Evolutionary conservation across 2,797 vertebrate species (phyloP), one percentile per base, ranked within the genome.

Genomic region (Pyrocephalus nanus): DNA sequence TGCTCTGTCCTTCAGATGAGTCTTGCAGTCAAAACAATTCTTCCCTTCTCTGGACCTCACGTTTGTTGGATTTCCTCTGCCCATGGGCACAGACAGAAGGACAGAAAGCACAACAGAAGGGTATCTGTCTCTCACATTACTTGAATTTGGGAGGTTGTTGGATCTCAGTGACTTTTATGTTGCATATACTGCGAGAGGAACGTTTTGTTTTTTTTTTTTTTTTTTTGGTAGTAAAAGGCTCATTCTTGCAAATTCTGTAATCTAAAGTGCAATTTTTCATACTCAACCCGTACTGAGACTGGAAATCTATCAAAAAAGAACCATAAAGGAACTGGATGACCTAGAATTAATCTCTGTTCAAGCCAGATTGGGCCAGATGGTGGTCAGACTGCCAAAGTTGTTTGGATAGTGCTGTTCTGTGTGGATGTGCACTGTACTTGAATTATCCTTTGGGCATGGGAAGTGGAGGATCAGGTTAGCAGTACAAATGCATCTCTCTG

Each of bases 291-390:
- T 57, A 54, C 22, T 38, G 25, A 40, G 70, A 62, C 10, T 61
- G 47, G 25, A 88, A 51, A 40, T 60, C 4, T 47, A 23, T 74
- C 55, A 70, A 57, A 93, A 83, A 51, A 72, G 23, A 76, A 58
- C 0, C 1, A 13, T 61, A 36, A 79, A 86, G 55, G 36, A 88
- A n/a, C 29, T 73, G 79, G n/a, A 83, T 86, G 79, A 76, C 75
- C 47, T 90, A 79, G 60, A 86, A 82, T 90, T 61, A 87, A 71
- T 90, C 38, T 90, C 47, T 82, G 34, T 69, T 65, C 79, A 62
- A 21, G 64, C 51, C 55, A 90, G 55, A 73, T 48, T 87, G 62
- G 64, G 55, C 64, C 91, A 95, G 88, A 90, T 90, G 86, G 76
- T 88, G 66, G 83, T 84, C 83, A 92, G 29, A 69, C 81, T 71